Conservation (phyloP, 1,140 invertebrate species). For the Apocrypta bakeri region DNA sequence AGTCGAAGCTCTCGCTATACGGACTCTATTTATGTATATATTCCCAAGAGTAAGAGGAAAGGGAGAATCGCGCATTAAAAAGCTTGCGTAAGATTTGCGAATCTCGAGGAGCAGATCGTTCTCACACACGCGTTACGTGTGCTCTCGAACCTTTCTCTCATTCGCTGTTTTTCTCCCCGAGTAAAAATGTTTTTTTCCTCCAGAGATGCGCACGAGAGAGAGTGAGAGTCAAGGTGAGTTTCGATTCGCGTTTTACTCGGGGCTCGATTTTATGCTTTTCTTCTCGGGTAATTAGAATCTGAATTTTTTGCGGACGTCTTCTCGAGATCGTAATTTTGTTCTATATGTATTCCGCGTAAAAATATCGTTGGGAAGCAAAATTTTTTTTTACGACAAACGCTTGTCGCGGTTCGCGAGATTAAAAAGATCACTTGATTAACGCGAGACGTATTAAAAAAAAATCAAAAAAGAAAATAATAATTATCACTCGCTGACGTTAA, state of each 20-base stretch:
- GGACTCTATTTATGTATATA: neutral
- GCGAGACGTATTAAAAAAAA: neutral
- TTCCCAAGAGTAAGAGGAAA: neutral
- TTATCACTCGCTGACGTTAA: neutral
- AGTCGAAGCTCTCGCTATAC: neutral
- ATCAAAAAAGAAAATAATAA: no score
- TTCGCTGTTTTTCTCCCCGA: neutral
- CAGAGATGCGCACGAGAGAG: neutral
- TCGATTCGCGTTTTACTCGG: neutral
- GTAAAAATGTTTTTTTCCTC: neutral
- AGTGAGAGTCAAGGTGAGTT: neutral
- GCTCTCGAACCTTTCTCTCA: constrained; percentile 16
- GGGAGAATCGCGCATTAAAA: constrained; percentile 26
- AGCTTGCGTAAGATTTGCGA: constrained; percentile 32
- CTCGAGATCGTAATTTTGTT: neutral
- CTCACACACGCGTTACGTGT: constrained; percentile 27
- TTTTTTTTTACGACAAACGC: neutral
- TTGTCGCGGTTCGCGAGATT: neutral
- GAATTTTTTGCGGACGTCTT: neutral
- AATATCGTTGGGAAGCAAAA: neutral
- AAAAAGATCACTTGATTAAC: neutral
- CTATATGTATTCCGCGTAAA: neutral
- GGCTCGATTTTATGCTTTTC: constrained; percentile 33
- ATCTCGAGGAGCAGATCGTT: constrained; percentile 42
- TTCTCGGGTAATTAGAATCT: constrained; percentile 29